These are phyloP conservation scores for Isurus oxyrinchus DNA, from an alignment of 2,113 vertebrate species.

Conservation along the genomic window DNA sequence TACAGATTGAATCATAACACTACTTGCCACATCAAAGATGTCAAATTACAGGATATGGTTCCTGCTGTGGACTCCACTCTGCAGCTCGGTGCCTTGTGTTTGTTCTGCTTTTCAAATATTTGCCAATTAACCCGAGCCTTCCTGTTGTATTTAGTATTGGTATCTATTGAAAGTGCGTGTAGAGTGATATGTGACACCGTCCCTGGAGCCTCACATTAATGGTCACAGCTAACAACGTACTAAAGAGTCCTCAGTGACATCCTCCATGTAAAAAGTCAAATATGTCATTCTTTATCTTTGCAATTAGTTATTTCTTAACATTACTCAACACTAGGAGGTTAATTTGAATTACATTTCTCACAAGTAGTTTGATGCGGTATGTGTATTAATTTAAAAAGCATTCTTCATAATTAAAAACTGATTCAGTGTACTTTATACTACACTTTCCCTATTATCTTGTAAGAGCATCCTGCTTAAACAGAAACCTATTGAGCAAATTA, in stretches of 20 bases:
- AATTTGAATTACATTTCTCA: conserved; percentile 28
- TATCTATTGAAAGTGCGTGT: not conserved
- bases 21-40: not conserved
- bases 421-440: conserved; percentile 15
- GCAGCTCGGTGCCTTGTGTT: not conserved
- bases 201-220: not conserved
- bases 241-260: not conserved
- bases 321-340: not conserved
- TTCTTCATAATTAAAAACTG: conserved; percentile 29
- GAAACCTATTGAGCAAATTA: conserved; percentile 1
- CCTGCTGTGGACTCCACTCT: not conserved
- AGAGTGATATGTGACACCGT: not conserved
- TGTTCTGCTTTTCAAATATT: not conserved
- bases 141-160: not conserved
- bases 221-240: not conserved
- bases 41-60: not conserved
- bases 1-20: not conserved
- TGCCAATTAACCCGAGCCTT: not conserved
- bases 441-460: conserved; percentile 9
- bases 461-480: not conserved
- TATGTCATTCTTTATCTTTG: not conserved
- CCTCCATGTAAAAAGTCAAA: not conserved
- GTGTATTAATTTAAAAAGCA: conserved; percentile 31
- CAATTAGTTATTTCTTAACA: conserved; percentile 12
- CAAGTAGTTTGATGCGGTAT: conserved; percentile 4